Conservation (phyloP, 1,140 invertebrate species). For the Nomia melanderi region DNA sequence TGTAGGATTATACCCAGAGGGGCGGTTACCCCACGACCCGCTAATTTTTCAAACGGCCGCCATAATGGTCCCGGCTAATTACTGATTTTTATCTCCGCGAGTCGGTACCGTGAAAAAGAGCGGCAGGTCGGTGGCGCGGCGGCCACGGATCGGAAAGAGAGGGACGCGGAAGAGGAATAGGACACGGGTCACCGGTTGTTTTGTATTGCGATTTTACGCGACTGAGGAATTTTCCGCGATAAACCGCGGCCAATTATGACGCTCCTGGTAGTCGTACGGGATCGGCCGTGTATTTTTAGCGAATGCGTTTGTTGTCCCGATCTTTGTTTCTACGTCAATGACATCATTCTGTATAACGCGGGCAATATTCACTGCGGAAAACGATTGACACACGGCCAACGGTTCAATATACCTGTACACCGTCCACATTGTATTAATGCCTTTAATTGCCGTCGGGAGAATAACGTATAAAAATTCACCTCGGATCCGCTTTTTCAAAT, state of each 20-base stretch:
- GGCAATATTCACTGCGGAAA: neutral
- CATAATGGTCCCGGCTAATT: slow-evolving; percentile 80
- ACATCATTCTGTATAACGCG: neutral
- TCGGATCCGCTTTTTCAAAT: no score
- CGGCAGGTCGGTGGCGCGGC: neutral
- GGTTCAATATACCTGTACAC: neutral
- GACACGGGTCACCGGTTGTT: slow-evolving; percentile 36
- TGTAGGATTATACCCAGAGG: slow-evolving; percentile 77
- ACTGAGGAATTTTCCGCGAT: slow-evolving; percentile 18
- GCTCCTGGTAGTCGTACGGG: neutral
- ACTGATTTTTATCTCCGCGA: slow-evolving; percentile 79
- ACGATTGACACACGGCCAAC: neutral
- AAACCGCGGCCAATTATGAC: neutral
- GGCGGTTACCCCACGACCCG: slow-evolving; percentile 77
- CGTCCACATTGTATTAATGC: neutral
- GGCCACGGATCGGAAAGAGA: neutral
- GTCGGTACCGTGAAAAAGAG: slow-evolving; percentile 50
- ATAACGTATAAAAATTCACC: no score
- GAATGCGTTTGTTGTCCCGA: neutral
- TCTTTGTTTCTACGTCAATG: slow-evolving; percentile 3
- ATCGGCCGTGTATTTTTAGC: slow-evolving; percentile 1
- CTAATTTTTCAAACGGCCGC: slow-evolving; percentile 80
- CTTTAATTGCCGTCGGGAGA: neutral
- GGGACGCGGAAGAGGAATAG: slow-evolving; percentile 31
- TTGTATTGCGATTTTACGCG: slow-evolving; percentile 24